Evolutionary conservation across 2,888 invertebrate species (phyloP).

Genomic region (Tetranychus truncatus): DNA sequence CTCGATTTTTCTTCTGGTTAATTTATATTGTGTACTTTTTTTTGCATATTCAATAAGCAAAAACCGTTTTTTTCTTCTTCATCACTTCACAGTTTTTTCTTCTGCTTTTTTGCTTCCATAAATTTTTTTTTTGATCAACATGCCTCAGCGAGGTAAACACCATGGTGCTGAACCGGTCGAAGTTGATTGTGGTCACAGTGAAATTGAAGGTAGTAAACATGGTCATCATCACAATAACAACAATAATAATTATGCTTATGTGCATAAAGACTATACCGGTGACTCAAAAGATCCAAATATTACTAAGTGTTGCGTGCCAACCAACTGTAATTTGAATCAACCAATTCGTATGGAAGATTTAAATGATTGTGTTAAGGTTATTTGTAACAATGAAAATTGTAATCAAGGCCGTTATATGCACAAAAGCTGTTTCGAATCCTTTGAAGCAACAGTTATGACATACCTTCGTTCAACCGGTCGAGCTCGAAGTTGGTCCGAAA

Average conservation of each 20-base stretch:
- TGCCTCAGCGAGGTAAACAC: background rate
- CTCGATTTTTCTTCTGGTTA: no score
- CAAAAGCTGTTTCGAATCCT: constrained; percentile 78
- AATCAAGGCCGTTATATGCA: constrained; percentile 79
- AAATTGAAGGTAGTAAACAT: background rate
- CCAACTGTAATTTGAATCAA: constrained; percentile 35
- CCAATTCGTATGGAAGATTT: constrained; percentile 41
- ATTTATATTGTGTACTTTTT: no score
- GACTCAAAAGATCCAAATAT: constrained; percentile 19
- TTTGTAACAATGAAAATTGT: constrained; percentile 87
- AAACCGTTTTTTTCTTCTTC: no score
- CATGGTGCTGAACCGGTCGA: background rate
- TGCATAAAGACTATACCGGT: background rate
- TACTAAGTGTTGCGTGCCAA: constrained; percentile 53
- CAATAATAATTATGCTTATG: background rate
- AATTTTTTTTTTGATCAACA: background rate
- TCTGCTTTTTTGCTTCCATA: no score
- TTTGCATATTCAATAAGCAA: no score
- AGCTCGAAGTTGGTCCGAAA: constrained; percentile 82
- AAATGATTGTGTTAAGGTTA: constrained; percentile 63
- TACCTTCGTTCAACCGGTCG: constrained; percentile 76
- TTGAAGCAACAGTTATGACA: constrained; percentile 72
- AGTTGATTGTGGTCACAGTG: background rate
- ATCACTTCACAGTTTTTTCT: no score
- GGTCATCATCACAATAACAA: background rate